A percentile compares a stretch with the other conserved stretches of the same genome.
Conservation (phyloP, 1,140 invertebrate genomes). For the Drosophila pseudoananassae region DNA sequence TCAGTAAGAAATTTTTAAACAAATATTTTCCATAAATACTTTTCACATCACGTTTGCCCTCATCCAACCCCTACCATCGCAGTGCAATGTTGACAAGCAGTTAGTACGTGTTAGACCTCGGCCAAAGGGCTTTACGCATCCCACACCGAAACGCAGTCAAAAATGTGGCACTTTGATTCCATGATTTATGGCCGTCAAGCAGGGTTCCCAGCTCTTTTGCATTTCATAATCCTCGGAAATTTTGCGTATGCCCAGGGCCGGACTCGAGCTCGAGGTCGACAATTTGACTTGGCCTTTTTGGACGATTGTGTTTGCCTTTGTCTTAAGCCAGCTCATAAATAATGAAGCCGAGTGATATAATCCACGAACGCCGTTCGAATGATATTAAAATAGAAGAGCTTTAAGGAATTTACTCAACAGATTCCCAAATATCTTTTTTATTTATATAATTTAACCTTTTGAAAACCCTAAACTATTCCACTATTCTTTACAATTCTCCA, state of each 20-base stretch:
- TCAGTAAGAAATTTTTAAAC: slow-evolving; percentile 22
- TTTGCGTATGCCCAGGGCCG: slow-evolving; percentile 67
- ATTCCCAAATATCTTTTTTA: too few relatives aligned
- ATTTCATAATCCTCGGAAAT: slow-evolving; percentile 72
- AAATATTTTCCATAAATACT: slow-evolving; percentile 46
- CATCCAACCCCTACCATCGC: slow-evolving; percentile 1
- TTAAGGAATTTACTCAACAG: not conserved
- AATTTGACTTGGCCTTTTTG: slow-evolving; percentile 58
- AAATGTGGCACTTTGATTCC: slow-evolving; percentile 74
- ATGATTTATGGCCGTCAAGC: slow-evolving; percentile 66
- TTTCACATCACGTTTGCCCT: slow-evolving; percentile 44
- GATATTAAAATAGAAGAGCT: slow-evolving; percentile 13
- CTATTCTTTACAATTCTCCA: not conserved
- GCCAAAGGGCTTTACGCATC: slow-evolving; percentile 47
- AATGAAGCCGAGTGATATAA: slow-evolving; percentile 33
- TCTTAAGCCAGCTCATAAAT: slow-evolving; percentile 33
- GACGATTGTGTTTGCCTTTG: slow-evolving; percentile 27
- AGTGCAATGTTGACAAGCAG: slow-evolving; percentile 38
- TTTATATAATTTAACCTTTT: not conserved
- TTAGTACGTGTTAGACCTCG: slow-evolving; percentile 64
- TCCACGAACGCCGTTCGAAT: slow-evolving; percentile 10
- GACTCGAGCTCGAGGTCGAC: slow-evolving; percentile 31
- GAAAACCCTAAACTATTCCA: not conserved
- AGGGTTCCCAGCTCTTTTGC: slow-evolving; percentile 52
- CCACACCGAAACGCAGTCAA: slow-evolving; percentile 39